phyloP scores from a whole-genome alignment of 2,888 invertebrate genomes.

The Spodoptera exigua region DNA sequence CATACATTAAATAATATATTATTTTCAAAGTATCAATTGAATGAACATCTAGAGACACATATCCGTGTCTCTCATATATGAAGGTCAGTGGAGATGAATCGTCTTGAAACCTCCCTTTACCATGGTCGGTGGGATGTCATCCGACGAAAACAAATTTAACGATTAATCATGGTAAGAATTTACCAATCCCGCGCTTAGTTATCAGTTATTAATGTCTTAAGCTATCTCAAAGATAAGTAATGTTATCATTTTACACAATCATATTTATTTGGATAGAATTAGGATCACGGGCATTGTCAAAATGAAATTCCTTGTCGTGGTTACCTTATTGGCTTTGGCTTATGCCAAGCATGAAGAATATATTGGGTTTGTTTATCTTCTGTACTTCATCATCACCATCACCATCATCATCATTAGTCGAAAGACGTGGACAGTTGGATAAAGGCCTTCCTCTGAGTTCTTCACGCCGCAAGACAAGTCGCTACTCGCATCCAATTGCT shows the following conservation, averaged over 20 bases:
- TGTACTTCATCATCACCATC: too few species aligned
- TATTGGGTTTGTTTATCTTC: constrained; percentile 66
- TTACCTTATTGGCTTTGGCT: constrained; percentile 62
- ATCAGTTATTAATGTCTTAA: constrained; percentile 23
- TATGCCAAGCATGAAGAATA: constrained; percentile 78
- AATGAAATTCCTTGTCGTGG: constrained; percentile 43
- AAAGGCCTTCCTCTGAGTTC: too few species aligned
- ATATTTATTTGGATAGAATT: constrained; percentile 13
- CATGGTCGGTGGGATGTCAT: background rate
- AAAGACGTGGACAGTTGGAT: too few species aligned
- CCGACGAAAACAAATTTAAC: background rate
- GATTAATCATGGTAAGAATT: background rate
- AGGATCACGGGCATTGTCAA: constrained; percentile 1
- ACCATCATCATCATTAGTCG: too few species aligned
- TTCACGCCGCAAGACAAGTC: too few species aligned
- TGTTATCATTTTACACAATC: constrained; percentile 12
- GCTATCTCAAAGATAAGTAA: constrained; percentile 23
- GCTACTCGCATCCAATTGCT: too few species aligned
- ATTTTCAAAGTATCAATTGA: too few species aligned
- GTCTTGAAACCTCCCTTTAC: too few species aligned
- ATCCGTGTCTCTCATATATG: too few species aligned
- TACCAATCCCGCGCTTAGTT: background rate
- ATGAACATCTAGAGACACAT: too few species aligned
- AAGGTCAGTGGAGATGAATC: too few species aligned
- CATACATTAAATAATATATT: too few species aligned